phyloP scores from a whole-genome alignment of 2,797 vertebrate genomes.

The Rhabdomys pumilio region DNA sequence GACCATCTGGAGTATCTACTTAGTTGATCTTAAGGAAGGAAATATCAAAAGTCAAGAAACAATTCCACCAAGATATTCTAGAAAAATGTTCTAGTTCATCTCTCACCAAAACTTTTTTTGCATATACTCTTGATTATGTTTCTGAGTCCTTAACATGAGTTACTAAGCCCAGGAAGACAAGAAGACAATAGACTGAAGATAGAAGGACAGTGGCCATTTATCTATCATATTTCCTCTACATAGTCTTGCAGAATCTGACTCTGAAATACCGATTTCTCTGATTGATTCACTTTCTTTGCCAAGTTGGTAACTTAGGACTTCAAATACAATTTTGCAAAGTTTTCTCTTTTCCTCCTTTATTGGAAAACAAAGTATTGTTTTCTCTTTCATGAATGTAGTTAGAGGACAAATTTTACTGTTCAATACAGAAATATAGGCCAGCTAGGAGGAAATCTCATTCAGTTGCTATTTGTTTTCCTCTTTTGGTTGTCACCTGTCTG shows the following conservation, averaged over 20 bases:
- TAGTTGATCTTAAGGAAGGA: conserved; percentile 38
- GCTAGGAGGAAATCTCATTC: conserved; percentile 15
- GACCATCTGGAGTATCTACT: not conserved
- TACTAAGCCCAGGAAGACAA: not conserved
- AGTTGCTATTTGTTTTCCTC: not conserved
- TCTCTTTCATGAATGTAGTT: not conserved
- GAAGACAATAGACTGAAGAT: not conserved
- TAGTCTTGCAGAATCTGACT: not conserved
- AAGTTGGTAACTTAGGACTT: not conserved
- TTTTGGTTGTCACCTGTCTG: not conserved
- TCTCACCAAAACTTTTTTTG: not conserved
- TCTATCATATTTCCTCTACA: not conserved
- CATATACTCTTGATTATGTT: not conserved
- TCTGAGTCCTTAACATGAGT: not conserved
- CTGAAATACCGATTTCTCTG: not conserved
- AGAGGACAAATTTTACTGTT: not conserved
- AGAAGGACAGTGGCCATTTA: not conserved
- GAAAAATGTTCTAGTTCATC: not conserved
- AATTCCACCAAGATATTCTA: not conserved
- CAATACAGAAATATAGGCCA: not conserved
- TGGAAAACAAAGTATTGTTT: conserved; percentile 34
- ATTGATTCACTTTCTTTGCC: not conserved
- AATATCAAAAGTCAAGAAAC: not conserved
- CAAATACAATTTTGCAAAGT: not conserved
- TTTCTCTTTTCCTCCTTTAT: conserved; percentile 9